Base-by-base conservation (phyloP, 2,888 invertebrate species). In the Neoaliturus tenellus region DNA sequence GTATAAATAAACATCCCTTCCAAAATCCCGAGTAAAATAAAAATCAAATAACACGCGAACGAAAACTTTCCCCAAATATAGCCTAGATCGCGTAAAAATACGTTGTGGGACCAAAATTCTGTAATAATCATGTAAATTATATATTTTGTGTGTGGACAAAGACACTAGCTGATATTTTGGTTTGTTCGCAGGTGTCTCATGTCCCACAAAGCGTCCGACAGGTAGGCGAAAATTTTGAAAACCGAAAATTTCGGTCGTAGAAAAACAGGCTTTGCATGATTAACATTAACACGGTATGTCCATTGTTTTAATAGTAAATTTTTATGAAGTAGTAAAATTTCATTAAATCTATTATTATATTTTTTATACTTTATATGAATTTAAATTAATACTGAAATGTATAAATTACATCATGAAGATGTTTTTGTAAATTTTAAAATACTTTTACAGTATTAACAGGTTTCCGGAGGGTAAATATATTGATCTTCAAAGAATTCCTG, bases 181-280 rank as follows among this genome's bases (percentile, higher is more conserved):
- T 87, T 88, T 88, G 87, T 89, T 88, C 87, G 85, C 89, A 89
- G 89, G 89, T 89, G 89, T 87, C 88, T 89, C 88, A 89, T 88
- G 87, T 88, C 88, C 84, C 88, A 89, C 88, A 89, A 88, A 87
- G 86, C 88, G 85, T 86, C 88, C 84, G 89, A 89, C 87, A 88
- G 89, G 89, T 89, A 88, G 87, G 88, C 84, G 81, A 83, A 82
- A 44, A 39, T 73, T 44, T 71, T 73, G 48, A 69, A 82, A 82
- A 23, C 67, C 14, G 28, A 3, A 33, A 28, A 55, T 78, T 55
- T 55, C 33, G 55, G 78, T 55, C 78, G 35, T 78, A 78, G 78
- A 78, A 55, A 44, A 28, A 25, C 20, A 23, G 14, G 44, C 48
- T 5, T 75, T 44, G 75, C 75, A 75, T 75, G 75, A 20, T n/a